Conservation (phyloP, 2,888 invertebrate genomes). For the Lasioglossum calceatum region DNA sequence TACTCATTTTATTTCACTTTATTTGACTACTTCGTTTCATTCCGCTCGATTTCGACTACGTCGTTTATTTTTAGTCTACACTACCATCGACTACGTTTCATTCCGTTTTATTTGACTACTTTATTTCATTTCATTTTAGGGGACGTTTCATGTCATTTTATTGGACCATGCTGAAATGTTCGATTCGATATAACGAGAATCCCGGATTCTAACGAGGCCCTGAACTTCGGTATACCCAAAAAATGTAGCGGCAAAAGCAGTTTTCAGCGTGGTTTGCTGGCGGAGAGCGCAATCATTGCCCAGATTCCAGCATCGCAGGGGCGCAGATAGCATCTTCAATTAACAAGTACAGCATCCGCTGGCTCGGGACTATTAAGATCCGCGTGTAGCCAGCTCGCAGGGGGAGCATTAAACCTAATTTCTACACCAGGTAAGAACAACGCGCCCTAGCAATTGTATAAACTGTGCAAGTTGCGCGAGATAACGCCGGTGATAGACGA, state of each 20-base stretch:
- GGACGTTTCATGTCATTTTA: background rate
- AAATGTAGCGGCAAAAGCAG: background rate
- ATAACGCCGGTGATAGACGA: constrained; percentile 25
- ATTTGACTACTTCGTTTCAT: background rate
- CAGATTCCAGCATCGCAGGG: background rate
- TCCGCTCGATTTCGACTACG: background rate
- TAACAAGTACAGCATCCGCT: background rate
- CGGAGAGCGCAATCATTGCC: background rate
- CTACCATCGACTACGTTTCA: background rate
- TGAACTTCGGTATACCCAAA: background rate
- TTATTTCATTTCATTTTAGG: background rate
- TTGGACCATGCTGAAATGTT: background rate
- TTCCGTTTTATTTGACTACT: background rate
- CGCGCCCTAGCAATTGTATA: constrained; percentile 25
- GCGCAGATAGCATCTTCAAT: constrained; percentile 9
- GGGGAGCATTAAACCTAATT: constrained; percentile 16
- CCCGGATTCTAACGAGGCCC: background rate
- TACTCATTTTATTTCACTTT: background rate
- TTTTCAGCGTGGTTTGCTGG: background rate
- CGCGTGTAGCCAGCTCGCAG: background rate
- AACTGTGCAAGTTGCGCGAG: constrained; percentile 23
- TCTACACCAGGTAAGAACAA: constrained; percentile 27
- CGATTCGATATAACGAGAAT: background rate
- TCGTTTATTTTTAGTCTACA: background rate
- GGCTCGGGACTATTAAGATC: constrained; percentile 12